phyloP scores from a whole-genome alignment of 1,140 invertebrate species.

The Drosophila miranda region DNA sequence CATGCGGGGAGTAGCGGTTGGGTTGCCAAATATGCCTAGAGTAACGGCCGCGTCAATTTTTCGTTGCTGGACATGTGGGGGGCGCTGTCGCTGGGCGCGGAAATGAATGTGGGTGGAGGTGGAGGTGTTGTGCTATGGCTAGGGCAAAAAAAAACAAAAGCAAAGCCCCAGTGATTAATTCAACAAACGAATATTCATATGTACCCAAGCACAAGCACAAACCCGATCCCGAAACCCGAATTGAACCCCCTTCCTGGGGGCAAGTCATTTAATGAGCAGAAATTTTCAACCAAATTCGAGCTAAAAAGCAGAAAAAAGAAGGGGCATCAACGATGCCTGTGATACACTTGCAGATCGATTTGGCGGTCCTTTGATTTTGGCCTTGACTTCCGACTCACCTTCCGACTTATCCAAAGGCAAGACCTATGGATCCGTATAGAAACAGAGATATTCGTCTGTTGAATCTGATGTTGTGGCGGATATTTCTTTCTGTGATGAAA shows the following conservation, averaged over 20 bases:
- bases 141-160: slow-evolving; percentile 36
- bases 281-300: slow-evolving; percentile 22
- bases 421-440: no score
- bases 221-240: not conserved
- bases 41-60: slow-evolving; percentile 51
- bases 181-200: slow-evolving; percentile 74
- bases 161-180: slow-evolving; percentile 77
- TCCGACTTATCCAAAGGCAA: no score
- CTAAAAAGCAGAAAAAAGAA: slow-evolving; percentile 13
- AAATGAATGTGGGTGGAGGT: slow-evolving; percentile 2
- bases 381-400: no score
- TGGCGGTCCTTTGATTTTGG: no score
- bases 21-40: slow-evolving; percentile 65
- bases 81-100: no score
- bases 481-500: no score
- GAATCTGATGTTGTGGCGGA: no score
- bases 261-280: slow-evolving; percentile 52
- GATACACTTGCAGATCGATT: no score
- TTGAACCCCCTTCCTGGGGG: not conserved
- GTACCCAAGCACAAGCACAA: slow-evolving; percentile 15
- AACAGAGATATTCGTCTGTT: no score
- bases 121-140: slow-evolving; percentile 9
- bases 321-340: no score
- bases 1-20: not conserved
- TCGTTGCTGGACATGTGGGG: slow-evolving; percentile 10